Evolutionary conservation across 2,113 vertebrate species (phyloP).

Genomic region (Cinclus mexicanus): DNA sequence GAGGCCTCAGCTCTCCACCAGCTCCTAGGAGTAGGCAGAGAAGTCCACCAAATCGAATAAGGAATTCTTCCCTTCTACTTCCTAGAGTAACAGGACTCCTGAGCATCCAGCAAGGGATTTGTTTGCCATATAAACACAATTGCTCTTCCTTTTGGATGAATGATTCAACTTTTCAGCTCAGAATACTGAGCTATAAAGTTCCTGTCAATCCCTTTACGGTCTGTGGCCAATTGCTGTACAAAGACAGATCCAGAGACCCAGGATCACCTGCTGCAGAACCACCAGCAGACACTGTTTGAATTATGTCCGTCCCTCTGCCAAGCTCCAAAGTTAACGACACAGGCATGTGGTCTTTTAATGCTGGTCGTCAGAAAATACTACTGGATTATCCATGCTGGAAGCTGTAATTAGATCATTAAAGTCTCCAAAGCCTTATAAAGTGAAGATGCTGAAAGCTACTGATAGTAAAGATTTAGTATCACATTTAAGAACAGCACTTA

Average conservation of each 20-base stretch:
- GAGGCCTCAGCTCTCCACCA: neutral
- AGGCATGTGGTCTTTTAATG: neutral
- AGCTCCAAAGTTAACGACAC: neutral
- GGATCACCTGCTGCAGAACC: neutral
- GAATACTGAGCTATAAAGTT: neutral
- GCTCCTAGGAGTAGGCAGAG: neutral
- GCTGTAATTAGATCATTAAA: neutral
- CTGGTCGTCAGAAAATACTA: neutral
- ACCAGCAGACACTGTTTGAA: neutral
- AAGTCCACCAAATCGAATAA: neutral
- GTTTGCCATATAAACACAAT: neutral
- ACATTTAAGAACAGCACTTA: neutral
- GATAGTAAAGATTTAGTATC: neutral
- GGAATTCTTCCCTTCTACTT: neutral
- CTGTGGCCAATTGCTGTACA: neutral
- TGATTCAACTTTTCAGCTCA: neutral
- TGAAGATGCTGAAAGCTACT: neutral
- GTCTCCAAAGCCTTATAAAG: neutral
- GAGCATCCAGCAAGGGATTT: neutral
- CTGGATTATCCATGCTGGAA: neutral
- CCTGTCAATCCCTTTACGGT: neutral
- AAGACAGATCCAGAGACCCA: neutral
- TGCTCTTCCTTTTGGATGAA: slow-evolving; percentile 1
- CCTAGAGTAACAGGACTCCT: neutral
- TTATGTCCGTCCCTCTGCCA: neutral